Evolutionary conservation across 2,113 vertebrate species (phyloP).

Genomic region (Catagonus wagneri): DNA sequence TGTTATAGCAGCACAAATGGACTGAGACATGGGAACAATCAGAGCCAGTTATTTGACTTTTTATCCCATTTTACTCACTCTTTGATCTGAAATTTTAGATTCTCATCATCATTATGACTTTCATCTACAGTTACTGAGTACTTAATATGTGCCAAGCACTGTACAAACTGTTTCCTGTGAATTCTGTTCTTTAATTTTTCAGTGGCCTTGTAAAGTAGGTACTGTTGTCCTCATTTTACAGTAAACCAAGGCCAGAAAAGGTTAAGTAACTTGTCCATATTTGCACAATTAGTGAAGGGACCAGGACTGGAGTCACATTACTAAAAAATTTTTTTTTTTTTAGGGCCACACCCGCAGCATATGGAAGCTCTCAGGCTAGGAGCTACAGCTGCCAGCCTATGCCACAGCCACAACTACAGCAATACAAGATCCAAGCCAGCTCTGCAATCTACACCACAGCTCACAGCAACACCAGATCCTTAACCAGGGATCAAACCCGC

Average conservation of each 20-base stretch:
- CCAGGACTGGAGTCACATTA: neutral
- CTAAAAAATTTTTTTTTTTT: neutral
- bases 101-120: neutral
- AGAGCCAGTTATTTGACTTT: neutral
- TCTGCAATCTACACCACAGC: too few species aligned
- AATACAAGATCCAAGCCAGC: too few species aligned
- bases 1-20: neutral
- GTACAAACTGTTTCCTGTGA: neutral
- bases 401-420: too few species aligned
- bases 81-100: neutral
- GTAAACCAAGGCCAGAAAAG: neutral
- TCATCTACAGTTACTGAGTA: neutral
- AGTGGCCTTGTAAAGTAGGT: neutral
- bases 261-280: constrained; percentile 26
- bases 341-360: too few species aligned
- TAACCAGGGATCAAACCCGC: too few species aligned
- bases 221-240: constrained; percentile 9
- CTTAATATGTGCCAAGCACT: neutral
- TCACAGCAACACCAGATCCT: too few species aligned
- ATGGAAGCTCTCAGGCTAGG: too few species aligned
- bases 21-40: neutral
- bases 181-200: constrained; percentile 18
- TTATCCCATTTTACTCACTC: neutral
- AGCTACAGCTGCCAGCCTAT: too few species aligned
- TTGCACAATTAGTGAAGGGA: neutral